A percentile compares a stretch with the other conserved stretches of the same genome.
Conservation (phyloP, 2,888 invertebrate genomes). For the Cryptus viduatorius region DNA sequence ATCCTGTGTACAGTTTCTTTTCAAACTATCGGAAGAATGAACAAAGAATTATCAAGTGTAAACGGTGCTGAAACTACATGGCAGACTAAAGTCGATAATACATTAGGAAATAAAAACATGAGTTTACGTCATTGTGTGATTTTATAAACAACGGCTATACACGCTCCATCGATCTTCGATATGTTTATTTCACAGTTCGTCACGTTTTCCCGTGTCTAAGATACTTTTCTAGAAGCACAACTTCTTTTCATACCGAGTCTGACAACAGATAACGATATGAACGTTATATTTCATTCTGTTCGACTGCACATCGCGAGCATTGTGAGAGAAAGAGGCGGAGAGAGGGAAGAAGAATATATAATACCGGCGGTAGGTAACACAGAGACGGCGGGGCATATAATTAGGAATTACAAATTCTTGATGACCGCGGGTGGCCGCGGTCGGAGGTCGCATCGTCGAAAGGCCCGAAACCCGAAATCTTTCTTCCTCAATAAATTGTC, state of each 20-base stretch:
- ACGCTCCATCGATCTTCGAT: neutral
- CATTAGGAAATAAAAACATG: neutral
- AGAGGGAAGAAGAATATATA: neutral
- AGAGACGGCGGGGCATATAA: slow-evolving; percentile 17
- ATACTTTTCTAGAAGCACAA: neutral
- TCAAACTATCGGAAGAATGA: neutral
- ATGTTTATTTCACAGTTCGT: neutral
- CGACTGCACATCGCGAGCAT: slow-evolving; percentile 48
- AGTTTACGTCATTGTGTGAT: neutral
- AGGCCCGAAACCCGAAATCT: slow-evolving; percentile 44
- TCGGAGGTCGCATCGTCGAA: slow-evolving; percentile 41
- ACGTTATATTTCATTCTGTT: slow-evolving; percentile 11
- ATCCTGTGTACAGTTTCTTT: neutral
- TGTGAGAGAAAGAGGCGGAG: neutral
- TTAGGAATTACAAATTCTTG: slow-evolving; percentile 55
- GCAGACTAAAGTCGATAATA: slow-evolving; percentile 42
- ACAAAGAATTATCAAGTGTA: slow-evolving; percentile 7
- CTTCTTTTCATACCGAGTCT: neutral
- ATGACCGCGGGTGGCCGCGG: slow-evolving; percentile 47
- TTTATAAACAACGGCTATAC: neutral
- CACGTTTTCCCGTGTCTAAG: neutral
- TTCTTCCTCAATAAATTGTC: slow-evolving; percentile 35
- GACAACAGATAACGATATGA: slow-evolving; percentile 1
- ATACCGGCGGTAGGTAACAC: slow-evolving; percentile 7
- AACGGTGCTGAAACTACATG: slow-evolving; percentile 16